Evolutionary conservation across 1,140 invertebrate species (phyloP), one percentile per base, ranked within the genome.

Genomic region (Drosophila tropicalis): DNA sequence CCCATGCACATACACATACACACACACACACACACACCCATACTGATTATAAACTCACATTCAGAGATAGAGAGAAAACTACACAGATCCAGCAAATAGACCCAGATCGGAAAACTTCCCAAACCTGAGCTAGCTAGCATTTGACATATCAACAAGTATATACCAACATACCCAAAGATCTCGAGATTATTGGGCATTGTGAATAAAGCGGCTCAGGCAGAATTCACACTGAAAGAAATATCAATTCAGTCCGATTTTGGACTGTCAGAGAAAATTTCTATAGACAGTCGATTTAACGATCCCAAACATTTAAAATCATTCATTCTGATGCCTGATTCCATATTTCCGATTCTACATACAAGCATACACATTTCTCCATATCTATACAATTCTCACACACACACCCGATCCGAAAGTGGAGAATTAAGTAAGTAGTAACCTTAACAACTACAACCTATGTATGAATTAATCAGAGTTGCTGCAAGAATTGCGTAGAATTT

Each of bases 381-480:
- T 19, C 44, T 51, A 10, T 17, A 19, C 19, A 51, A 51, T 22
- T 51, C 17, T 51, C 44, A 51, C 9, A 10, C 9, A 58, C 56
- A 58, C 32, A 58, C 32, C 19, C 32, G 32, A 58, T 58, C 32
- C 29, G 32, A 25, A 19, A 19, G 10, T 58, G 56, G 32, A 39
- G 15, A 19, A 58, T 58, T 58, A 58, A 58, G 56, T 19, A 19
- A 58, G 34, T 58, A 58, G 56, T 58, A 58, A 58, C 32, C 56
- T 19, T 36, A 29, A 58, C 41, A 69, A 62, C n/a, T 17, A 29
- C 41, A 47, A 62, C 41, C 25, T 17, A 70, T 34, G 36, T 39
- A 60, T 57, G 63, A 74, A 79, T 70, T 79, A 79, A 78, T 79
- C 67, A 67, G 47, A 86, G 79, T 87, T 87, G 65, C 75, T 70